Conservation (phyloP, 2,888 invertebrate species). For the Drymonia ruficornis region DNA sequence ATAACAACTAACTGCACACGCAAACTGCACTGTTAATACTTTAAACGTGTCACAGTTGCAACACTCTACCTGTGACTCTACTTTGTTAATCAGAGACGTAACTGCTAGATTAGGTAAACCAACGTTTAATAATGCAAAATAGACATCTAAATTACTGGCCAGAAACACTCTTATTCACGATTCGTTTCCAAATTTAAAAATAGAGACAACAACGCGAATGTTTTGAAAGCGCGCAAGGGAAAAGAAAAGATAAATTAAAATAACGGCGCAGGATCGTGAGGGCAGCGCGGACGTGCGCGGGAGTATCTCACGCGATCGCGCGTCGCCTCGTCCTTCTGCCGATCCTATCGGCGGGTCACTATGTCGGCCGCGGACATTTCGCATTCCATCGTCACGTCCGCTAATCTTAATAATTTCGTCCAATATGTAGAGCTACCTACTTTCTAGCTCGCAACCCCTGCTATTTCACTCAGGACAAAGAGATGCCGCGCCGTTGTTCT, state of each 20-base stretch:
- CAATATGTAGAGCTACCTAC: conserved; percentile 49
- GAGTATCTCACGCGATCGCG: conserved; percentile 73
- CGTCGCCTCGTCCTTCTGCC: conserved; percentile 53
- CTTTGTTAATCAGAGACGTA: background rate
- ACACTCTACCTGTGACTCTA: background rate
- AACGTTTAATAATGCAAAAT: conserved; percentile 1
- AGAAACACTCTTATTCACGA: background rate
- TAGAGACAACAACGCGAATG: conserved; percentile 17
- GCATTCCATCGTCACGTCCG: conserved; percentile 51
- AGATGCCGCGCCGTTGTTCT: conserved; percentile 35
- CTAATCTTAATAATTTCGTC: conserved; percentile 53
- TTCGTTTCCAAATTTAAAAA: conserved; percentile 1
- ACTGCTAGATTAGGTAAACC: background rate
- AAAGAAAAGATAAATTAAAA: conserved; percentile 53
- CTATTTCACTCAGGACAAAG: conserved; percentile 30
- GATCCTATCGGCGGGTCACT: conserved; percentile 67
- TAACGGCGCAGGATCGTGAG: conserved; percentile 58
- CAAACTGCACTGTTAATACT: conserved; percentile 1
- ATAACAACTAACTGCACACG: background rate
- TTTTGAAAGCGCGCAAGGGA: conserved; percentile 35
- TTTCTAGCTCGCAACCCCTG: conserved; percentile 41
- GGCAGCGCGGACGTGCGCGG: conserved; percentile 61
- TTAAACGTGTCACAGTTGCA: conserved; percentile 2
- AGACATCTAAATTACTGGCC: background rate
- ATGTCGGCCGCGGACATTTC: conserved; percentile 65